These are phyloP conservation scores for Hyposmocoma kahamanoa DNA, from an alignment of 1,140 invertebrate genomes.

Conservation along the genomic window DNA sequence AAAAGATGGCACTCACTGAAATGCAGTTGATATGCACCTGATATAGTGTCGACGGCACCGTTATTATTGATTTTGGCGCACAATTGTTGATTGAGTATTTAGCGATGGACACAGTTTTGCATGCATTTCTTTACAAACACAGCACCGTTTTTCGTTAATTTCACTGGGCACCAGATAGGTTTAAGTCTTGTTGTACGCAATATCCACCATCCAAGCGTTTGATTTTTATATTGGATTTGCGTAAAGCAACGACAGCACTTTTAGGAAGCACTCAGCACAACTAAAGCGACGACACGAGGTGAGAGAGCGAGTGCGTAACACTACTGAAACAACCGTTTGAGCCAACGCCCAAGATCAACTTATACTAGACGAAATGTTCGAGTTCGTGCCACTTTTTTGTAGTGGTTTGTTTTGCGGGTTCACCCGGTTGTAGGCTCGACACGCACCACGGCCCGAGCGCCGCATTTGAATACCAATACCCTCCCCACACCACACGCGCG, in stretches of 20 bases:
- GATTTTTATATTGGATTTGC: constrained; percentile 23
- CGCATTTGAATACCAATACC: constrained; percentile 82
- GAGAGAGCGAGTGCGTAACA: constrained; percentile 67
- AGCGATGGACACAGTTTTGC: constrained; percentile 73
- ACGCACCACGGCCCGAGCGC: constrained; percentile 65
- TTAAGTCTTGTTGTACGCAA: constrained; percentile 38
- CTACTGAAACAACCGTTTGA: not conserved
- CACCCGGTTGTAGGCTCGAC: constrained; percentile 31
- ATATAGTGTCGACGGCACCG: constrained; percentile 77
- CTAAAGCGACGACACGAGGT: constrained; percentile 67
- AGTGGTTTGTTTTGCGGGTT: no score
- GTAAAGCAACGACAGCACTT: constrained; percentile 43
- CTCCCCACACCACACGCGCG: constrained; percentile 64
- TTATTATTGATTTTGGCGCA: constrained; percentile 77
- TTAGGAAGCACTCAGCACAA: constrained; percentile 67
- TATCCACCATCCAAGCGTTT: constrained; percentile 7
- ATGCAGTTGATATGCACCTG: constrained; percentile 77
- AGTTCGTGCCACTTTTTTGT: no score
- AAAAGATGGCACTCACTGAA: constrained; percentile 76
- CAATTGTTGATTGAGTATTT: constrained; percentile 75
- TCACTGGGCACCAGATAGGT: constrained; percentile 67
- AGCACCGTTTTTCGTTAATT: constrained; percentile 66
- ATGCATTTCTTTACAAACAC: constrained; percentile 71
- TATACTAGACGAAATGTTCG: no score
- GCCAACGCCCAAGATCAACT: constrained; percentile 10